Evolutionary conservation across 1,140 invertebrate genomes (phyloP), one percentile per base, ranked within the genome.

Genomic region (Bombus ignitus): DNA sequence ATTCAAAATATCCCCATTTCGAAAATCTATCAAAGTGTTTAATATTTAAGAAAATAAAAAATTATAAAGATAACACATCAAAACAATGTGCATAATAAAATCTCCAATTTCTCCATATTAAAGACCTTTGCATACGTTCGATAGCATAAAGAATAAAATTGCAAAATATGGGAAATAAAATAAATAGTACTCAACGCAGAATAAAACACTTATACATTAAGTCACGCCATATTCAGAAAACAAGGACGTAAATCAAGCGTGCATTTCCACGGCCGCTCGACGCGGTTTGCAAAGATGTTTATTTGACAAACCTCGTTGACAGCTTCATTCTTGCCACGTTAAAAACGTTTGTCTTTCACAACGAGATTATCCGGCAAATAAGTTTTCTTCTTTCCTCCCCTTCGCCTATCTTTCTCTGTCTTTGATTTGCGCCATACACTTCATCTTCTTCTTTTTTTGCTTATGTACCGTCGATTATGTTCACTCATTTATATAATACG

Each of bases 331-430:
- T n/a, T 47, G 42, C 10, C 44, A 9, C 68, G 76, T 70, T 78
- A 57, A 78, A 83, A 78, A 77, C 62, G 81, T 83, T 83, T 77
- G 73, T 77, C 81, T 83, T 83, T 75, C 74, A 28, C 62, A 44
- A 39, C 59, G 15, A n/a, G 72, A 76, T 83, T 66, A 66, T 57
- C 62, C n/a, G n/a, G 65, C 75, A 71, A 70, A 83, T 78, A 70
- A 83, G 28, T 59, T n/a, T 53, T 28, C 62, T 42, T 22, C 65
- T 39, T 42, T 47, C 28, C 42, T 13, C 28, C 3, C 25, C 22
- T 28, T 6, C 42, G 73, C 6, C 25, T 32, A 22, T 25, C 32
- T 53, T 35, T 53, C 15, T 53, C 15, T 57, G 32, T 18, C 22
- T 25, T 35, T 22, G 18, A 53, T 22, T 39, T 53, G 57, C 35